phyloP scores from a whole-genome alignment of 1,140 invertebrate genomes.

The Tetragnatha versicolor region DNA sequence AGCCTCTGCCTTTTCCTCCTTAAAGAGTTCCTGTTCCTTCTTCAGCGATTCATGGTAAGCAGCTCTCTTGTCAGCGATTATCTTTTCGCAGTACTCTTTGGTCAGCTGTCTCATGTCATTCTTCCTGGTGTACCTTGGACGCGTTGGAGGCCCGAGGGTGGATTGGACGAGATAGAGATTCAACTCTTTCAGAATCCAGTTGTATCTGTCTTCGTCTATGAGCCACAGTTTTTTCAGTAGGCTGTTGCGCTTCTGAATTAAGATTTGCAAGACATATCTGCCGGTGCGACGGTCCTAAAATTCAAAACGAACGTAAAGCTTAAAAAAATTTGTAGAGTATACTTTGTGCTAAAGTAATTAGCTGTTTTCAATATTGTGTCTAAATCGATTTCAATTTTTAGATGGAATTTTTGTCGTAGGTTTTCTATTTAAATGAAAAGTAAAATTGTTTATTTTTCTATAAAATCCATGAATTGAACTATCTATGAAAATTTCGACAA shows the following conservation, averaged over 20 bases:
- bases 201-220: slow-evolving; percentile 39
- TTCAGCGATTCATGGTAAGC: slow-evolving; percentile 53
- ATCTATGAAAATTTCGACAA: no score
- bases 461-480: no score
- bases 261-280: not conserved
- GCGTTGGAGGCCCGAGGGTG: slow-evolving; percentile 9
- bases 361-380: no score
- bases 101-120: slow-evolving; percentile 52
- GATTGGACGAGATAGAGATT: slow-evolving; percentile 19
- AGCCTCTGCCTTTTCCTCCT: slow-evolving; percentile 43
- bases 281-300: not conserved
- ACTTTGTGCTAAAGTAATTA: no score
- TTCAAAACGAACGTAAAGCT: no score
- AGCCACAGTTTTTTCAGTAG: slow-evolving; percentile 31
- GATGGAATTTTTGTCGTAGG: no score
- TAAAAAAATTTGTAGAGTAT: no score
- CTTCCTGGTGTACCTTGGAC: slow-evolving; percentile 40
- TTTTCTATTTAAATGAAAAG: no score
- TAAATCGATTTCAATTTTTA: no score
- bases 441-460: no score
- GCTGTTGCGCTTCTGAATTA: slow-evolving; percentile 16
- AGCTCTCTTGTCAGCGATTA: slow-evolving; percentile 27
- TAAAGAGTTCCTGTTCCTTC: slow-evolving; percentile 30
- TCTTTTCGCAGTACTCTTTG: slow-evolving; percentile 50
- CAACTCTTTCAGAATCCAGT: slow-evolving; percentile 42